Evolutionary conservation across 1,140 invertebrate species (phyloP).

Genomic region (Drosophila prosaltans): DNA sequence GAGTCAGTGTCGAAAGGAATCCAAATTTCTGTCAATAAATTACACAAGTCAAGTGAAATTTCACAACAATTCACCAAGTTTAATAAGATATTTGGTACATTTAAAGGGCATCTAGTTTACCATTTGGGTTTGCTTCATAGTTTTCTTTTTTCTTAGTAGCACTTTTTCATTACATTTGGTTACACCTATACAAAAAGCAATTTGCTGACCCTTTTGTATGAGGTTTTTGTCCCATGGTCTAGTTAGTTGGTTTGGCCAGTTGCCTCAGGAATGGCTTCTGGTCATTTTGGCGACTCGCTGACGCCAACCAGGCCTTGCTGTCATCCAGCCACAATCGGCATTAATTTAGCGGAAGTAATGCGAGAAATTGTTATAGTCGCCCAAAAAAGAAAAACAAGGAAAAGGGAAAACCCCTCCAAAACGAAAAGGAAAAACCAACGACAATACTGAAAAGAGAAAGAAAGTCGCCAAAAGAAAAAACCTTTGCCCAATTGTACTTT

Average conservation of each 20-base stretch:
- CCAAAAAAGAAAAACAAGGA: constrained; percentile 6
- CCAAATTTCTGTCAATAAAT: too few relatives aligned
- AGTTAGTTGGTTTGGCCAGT: constrained; percentile 12
- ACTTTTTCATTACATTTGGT: background rate
- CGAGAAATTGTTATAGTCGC: constrained; percentile 74
- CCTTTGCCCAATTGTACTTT: constrained; percentile 20
- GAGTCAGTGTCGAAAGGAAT: too few relatives aligned
- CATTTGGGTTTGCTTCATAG: too few relatives aligned
- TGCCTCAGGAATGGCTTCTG: constrained; percentile 30
- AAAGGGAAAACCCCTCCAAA: constrained; percentile 7
- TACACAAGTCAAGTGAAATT: background rate
- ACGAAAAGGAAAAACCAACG: background rate
- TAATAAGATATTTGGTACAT: too few relatives aligned
- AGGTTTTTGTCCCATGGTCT: constrained; percentile 4
- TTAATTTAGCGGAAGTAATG: constrained; percentile 82
- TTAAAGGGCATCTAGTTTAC: too few relatives aligned
- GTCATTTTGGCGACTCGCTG: constrained; percentile 57
- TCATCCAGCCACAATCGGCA: constrained; percentile 73
- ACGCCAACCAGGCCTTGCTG: constrained; percentile 45
- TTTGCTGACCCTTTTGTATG: constrained; percentile 17
- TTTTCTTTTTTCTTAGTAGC: too few relatives aligned
- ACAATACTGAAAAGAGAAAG: background rate
- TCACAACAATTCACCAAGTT: background rate
- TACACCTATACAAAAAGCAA: constrained; percentile 10
- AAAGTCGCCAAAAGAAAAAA: constrained; percentile 8